Evolutionary conservation across 37 sponge, comb jelly and placozoan genomes (phyloP).

Genomic region (Agelas oroides): DNA sequence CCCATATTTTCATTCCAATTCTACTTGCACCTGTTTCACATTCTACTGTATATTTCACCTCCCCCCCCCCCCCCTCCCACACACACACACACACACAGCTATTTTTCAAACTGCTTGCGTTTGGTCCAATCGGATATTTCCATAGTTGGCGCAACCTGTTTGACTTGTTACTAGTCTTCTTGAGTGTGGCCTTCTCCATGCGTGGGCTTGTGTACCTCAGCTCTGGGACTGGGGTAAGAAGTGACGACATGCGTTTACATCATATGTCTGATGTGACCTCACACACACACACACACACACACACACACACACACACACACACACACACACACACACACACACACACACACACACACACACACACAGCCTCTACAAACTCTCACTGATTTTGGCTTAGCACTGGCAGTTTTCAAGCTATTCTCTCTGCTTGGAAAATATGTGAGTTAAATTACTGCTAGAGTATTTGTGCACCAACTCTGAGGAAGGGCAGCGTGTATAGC

Average conservation of each 20-base stretch:
- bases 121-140: conserved; percentile 50
- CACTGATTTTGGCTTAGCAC: conserved; percentile 32
- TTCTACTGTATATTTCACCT: neutral
- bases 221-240: neutral
- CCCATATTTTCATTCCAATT: neutral
- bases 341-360: no score
- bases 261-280: no score
- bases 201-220: conserved; percentile 17
- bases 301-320: no score
- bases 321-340: no score
- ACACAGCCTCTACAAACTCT: neutral
- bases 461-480: no score
- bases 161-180: conserved; percentile 44
- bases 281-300: no score
- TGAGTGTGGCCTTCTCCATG: conserved; percentile 26
- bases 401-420: conserved; percentile 47
- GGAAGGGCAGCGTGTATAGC: no score
- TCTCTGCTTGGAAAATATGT: conserved; percentile 77
- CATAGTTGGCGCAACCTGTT: conserved; percentile 57
- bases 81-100: neutral
- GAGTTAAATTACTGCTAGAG: no score
- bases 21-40: no score
- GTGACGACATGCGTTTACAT: no score
- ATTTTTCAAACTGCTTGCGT: conserved; percentile 62
- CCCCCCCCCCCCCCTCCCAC: neutral